These are phyloP conservation scores for Cardiocondyla obscurior DNA, from an alignment of 1,140 invertebrate species.

Conservation along the genomic window DNA sequence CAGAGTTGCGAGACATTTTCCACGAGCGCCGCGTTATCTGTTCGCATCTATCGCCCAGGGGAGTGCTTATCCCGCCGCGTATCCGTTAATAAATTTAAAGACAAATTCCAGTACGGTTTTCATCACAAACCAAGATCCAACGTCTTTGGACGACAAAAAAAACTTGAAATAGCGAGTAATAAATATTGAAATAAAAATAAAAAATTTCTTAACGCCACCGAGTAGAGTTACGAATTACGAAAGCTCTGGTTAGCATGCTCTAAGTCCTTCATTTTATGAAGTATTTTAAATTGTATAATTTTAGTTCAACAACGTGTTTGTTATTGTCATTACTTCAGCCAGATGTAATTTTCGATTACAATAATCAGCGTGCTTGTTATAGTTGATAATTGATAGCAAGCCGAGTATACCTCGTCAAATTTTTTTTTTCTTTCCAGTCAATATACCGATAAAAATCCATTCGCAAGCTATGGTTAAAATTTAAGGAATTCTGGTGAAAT, in stretches of 20 bases:
- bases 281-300: no score
- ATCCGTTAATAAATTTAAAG: constrained; percentile 20
- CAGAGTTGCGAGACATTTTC: constrained; percentile 2
- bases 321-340: not conserved
- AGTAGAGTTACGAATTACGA: no score
- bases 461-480: constrained; percentile 19
- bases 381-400: not conserved
- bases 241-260: no score
- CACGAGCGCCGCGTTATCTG: not conserved
- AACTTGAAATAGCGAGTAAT: not conserved
- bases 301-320: no score
- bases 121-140: not conserved
- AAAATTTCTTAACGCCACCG: not conserved
- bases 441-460: constrained; percentile 24
- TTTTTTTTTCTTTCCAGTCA: not conserved
- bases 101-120: not conserved
- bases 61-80: not conserved
- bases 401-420: not conserved
- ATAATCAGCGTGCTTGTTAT: not conserved
- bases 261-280: no score
- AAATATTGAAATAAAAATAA: not conserved
- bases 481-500: constrained; percentile 21
- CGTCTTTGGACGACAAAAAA: not conserved
- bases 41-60: not conserved
- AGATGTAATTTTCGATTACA: not conserved